phyloP scores from a whole-genome alignment of 2,113 vertebrate genomes.

The Kobus ellipsiprymnus region DNA sequence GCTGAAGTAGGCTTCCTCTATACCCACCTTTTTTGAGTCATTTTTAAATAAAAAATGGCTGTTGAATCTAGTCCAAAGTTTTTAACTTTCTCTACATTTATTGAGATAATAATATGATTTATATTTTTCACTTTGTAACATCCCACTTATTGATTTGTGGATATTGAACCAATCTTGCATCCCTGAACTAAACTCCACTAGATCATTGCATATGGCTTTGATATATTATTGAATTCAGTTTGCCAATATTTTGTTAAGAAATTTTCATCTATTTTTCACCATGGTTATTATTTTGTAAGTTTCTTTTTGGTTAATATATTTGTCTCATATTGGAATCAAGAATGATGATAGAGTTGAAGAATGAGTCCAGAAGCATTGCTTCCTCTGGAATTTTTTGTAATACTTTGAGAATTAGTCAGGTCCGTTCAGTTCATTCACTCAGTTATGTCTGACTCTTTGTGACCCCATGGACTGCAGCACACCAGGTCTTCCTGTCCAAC shows the following conservation, averaged over 20 bases:
- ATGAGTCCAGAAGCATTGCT: not conserved
- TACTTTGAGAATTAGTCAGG: not conserved
- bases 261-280: not conserved
- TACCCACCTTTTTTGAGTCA: not conserved
- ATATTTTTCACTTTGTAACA: not conserved
- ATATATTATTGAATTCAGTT: not conserved
- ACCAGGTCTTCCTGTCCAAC: no score
- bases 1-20: not conserved
- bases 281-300: not conserved
- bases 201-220: not conserved
- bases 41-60: not conserved
- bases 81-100: not conserved
- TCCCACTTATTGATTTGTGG: not conserved
- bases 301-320: not conserved
- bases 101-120: not conserved
- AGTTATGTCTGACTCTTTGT: no score
- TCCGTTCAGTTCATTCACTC: no score
- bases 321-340: not conserved
- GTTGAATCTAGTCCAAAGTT: not conserved
- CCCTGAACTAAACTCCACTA: not conserved
- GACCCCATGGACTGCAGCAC: no score
- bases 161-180: not conserved
- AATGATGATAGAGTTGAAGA: not conserved
- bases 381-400: not conserved
- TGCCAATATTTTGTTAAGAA: not conserved